Conservation (phyloP, 2,797 vertebrate species). For the Dryobates pubescens region DNA sequence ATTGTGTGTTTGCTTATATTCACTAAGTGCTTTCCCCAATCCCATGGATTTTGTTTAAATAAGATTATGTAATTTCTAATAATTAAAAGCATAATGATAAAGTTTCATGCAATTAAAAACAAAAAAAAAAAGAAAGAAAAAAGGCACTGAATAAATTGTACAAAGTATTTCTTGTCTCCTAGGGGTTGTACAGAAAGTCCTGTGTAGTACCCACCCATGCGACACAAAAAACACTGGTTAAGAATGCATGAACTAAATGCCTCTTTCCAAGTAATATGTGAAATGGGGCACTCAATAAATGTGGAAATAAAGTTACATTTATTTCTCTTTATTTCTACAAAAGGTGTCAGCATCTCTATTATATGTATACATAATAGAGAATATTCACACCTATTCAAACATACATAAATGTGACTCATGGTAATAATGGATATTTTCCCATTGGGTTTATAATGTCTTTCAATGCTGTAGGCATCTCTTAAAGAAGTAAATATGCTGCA, state of each 20-base stretch:
- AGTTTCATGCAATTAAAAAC: neutral
- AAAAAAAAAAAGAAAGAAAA: neutral
- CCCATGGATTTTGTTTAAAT: neutral
- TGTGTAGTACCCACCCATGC: neutral
- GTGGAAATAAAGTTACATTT: neutral
- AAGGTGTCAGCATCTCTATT: neutral
- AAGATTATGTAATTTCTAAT: neutral
- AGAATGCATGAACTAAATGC: neutral
- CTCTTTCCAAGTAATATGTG: neutral
- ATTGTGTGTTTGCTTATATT: neutral
- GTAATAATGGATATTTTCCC: constrained; percentile 19
- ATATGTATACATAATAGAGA: neutral
- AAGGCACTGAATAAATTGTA: neutral
- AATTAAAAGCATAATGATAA: neutral
- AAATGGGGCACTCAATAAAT: neutral
- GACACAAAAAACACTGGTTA: neutral
- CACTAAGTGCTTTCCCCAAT: neutral
- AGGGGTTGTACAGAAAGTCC: neutral
- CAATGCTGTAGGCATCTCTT: neutral
- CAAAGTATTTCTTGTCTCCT: neutral
- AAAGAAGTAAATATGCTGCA: neutral
- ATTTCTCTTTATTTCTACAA: neutral
- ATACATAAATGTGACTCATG: neutral
- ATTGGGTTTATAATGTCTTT: constrained; percentile 7
- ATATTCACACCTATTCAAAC: neutral